Base-by-base conservation (phyloP, 2,888 invertebrate genomes). In the Dryococelus australis region DNA sequence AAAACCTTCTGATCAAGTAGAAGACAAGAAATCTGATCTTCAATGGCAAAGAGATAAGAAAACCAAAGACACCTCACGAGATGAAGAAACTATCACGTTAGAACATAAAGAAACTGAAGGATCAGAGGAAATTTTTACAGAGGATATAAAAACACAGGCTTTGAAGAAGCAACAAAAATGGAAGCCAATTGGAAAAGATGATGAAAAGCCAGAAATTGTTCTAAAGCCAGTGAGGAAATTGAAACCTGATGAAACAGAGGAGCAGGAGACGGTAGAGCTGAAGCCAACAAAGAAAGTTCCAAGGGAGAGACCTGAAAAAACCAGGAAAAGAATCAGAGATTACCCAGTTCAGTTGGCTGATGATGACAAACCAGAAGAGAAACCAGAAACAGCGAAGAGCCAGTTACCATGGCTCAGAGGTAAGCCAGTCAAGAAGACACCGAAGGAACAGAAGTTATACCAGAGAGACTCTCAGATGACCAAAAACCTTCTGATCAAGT, bases 141-240 rank as follows among this genome's bases (percentile, higher is more conserved):
- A 87, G n/a, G 84, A 91, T 85, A 89, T 90, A 8, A n/a, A 43
- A n/a, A 35, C 0, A 43, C 27, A 26, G 47, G 43, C 35, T n/a
- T 20, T 43, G 35, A 81, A 16, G 65, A 27, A 86, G 28, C 51
- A 86, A 28, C 80, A 87, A 87, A 90, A 89, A 88, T 91, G 81
- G 88, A 89, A 81, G 87, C 88, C 84, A 27, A 28, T 10, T 12
- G 12, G 10, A 84, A 65, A 27, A 65, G 0, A 65, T 47, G 90
- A 92, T 94, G 87, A 88, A 89, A 0, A 51, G 87, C 88, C 89
- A 6, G 88, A 88, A 43, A 88, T 91, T 24, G 89, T 89, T 27
- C 81, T 88, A 43, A 89, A 87, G 26, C 87, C 87, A 86, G 85
- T 91, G 90, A 91, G 88, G 88, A 79, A 90, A 89, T 87, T 88